Evolutionary conservation across 2,888 invertebrate species (phyloP), one percentile per base, ranked within the genome.

Genomic region (Poecilobothrus nobilitatus): DNA sequence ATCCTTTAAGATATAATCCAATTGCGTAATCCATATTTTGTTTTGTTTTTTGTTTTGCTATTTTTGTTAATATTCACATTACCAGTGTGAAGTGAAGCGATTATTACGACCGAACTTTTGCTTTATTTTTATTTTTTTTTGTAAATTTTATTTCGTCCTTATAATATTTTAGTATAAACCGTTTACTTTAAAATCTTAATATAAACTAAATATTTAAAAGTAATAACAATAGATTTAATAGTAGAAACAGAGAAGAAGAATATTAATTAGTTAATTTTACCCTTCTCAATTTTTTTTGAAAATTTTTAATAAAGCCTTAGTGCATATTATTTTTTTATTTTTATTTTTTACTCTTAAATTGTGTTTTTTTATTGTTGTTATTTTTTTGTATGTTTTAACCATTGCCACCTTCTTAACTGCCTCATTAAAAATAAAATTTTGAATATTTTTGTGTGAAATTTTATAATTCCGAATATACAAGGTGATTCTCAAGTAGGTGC

Each of bases 1-100:
- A 66, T 66, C 69, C 69, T 65, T 61, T 65, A 37, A 65, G 18
- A 33, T 65, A 41, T 66, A 69, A 22, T 69, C 66, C 69, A 67
- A n/a, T 21, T 65, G 27, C 41, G 18, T 61, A 22, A 65, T 64
- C 65, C 67, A 69, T 34, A 33, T n/a, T 65, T 65, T 64, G 9
- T 34, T n/a, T 12, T 21, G 15, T 27, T 27, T 27, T n/a, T n/a
- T n/a, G n/a, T n/a, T n/a, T 27, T 27, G 27, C 5, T 27, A 27
- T 4, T 27, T 27, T 27, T 27, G n/a, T 6, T n/a, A n/a, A 53
- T 15, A 18, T 53, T 15, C 53, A 12, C 53, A 53, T 53, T 12
- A 53, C 27, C 53, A 6, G 53, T 53, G 9, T 53, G 15, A 18
- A 53, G n/a, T 53, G 6, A 53, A 53, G 18, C 53, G 53, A 2